Conservation (phyloP, 1,140 invertebrate genomes). For the Harpegnathos saltator region DNA sequence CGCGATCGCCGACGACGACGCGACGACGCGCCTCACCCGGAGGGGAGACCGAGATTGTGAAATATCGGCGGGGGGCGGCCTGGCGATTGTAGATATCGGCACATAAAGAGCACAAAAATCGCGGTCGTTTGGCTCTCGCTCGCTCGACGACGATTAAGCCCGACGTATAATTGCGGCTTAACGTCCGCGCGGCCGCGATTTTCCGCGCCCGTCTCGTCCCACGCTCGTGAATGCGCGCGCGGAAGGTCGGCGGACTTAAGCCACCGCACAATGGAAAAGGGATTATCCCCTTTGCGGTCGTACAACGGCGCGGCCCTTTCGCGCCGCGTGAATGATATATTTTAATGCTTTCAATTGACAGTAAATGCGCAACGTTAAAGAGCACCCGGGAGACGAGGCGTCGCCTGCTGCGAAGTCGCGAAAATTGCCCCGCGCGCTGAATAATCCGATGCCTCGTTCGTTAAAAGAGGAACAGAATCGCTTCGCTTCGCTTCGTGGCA, state of each 20-base stretch:
- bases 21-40: conserved; percentile 5
- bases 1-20: conserved; percentile 3
- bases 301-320: neutral
- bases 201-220: conserved; percentile 38
- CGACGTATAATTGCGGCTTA: conserved; percentile 68
- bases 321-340: conserved; percentile 47
- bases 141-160: conserved; percentile 71
- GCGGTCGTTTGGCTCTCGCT: conserved; percentile 48
- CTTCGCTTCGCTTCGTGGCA: no score
- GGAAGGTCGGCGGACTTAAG: conserved; percentile 66
- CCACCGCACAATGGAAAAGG: conserved; percentile 64
- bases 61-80: conserved; percentile 65
- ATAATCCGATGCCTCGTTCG: neutral
- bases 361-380: conserved; percentile 37
- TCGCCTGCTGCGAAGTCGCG: neutral
- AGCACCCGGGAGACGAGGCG: conserved; percentile 20
- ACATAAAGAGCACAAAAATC: conserved; percentile 54
- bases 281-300: conserved; percentile 56
- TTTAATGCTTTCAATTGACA: conserved; percentile 38
- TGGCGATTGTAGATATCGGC: conserved; percentile 76
- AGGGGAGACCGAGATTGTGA: conserved; percentile 70
- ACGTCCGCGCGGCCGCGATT: conserved; percentile 63
- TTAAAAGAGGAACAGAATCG: no score
- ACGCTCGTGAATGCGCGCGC: conserved; percentile 27
- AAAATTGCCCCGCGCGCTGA: neutral